Evolutionary conservation across 2,113 vertebrate genomes (phyloP).

Genomic region (Carollia perspicillata): DNA sequence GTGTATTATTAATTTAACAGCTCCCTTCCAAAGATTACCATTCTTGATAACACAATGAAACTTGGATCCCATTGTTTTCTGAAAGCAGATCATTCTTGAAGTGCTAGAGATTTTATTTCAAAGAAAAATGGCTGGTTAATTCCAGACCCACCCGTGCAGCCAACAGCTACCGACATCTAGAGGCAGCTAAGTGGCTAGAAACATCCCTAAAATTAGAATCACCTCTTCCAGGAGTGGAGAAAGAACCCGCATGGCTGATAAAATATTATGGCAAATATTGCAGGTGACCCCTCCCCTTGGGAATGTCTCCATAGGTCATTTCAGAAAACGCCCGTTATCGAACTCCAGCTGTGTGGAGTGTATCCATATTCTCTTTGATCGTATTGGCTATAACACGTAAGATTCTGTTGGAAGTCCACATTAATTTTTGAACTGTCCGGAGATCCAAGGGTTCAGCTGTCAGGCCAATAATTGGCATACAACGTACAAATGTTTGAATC

Average conservation of each 20-base stretch:
- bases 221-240: not conserved
- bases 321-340: not conserved
- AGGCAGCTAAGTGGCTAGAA: not conserved
- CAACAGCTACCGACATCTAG: not conserved
- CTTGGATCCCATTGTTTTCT: not conserved
- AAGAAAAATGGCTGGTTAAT: not conserved
- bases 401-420: constrained; percentile 40
- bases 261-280: not conserved
- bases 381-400: not conserved
- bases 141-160: not conserved
- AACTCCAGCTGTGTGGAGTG: not conserved
- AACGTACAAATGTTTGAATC: constrained; percentile 51
- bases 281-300: not conserved
- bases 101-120: not conserved
- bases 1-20: not conserved
- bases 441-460: constrained; percentile 54
- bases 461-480: constrained; percentile 63
- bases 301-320: not conserved
- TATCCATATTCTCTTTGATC: constrained; percentile 15
- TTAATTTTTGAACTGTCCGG: constrained; percentile 73
- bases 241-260: not conserved
- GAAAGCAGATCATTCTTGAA: not conserved
- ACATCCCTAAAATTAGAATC: not conserved
- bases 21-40: not conserved
- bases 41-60: not conserved